These are phyloP conservation scores for Pitta sordida DNA, from an alignment of 2,113 vertebrate species.

Conservation along the genomic window DNA sequence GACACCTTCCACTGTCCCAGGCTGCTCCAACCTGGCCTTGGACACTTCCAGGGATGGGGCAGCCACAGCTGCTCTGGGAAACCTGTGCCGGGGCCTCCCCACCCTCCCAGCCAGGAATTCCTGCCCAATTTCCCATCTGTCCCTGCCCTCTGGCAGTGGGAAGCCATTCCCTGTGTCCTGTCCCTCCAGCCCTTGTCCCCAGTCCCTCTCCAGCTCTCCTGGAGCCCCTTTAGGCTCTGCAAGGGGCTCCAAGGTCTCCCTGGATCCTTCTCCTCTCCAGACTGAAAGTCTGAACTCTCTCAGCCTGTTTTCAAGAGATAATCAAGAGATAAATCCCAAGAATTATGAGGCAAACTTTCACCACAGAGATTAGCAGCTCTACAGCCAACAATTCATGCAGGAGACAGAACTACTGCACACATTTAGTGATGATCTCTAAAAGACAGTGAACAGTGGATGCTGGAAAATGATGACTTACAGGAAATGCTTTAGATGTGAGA, in stretches of 20 bases:
- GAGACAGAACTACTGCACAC: neutral
- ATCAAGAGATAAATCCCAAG: neutral
- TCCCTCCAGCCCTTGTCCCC: neutral
- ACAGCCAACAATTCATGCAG: neutral
- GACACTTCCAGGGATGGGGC: neutral
- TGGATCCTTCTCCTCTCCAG: accelerated
- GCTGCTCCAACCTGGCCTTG: neutral
- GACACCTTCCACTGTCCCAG: neutral
- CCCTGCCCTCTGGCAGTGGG: neutral
- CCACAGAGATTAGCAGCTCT: neutral
- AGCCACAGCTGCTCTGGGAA: neutral
- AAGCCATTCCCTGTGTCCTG: neutral
- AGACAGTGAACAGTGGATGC: neutral
- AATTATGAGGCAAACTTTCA: neutral
- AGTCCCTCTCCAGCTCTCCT: neutral
- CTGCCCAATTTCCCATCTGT: neutral
- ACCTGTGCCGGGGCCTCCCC: neutral
- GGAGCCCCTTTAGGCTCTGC: neutral
- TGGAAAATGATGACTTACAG: neutral
- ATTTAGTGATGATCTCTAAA: neutral
- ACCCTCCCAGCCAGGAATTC: neutral
- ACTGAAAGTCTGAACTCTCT: neutral
- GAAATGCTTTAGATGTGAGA: neutral
- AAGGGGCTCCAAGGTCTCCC: neutral
- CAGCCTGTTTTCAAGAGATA: neutral